Conservation (phyloP, 1,140 invertebrate genomes). For the Hypsibius dujardini region DNA sequence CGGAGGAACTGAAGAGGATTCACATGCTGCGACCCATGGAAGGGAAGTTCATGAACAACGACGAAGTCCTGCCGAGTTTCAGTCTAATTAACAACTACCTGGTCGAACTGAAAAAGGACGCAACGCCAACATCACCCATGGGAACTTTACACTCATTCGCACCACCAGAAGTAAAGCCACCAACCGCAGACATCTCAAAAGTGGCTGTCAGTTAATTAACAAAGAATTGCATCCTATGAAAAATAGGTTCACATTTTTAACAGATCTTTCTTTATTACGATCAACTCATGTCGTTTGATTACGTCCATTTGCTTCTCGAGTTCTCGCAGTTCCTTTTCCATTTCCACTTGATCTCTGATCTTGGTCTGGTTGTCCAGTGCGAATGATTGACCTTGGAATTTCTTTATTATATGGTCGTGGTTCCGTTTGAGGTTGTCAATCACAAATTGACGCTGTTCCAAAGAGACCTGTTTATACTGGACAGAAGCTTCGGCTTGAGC, state of each 20-base stretch:
- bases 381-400: background rate
- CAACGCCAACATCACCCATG: too few species aligned
- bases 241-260: too few species aligned
- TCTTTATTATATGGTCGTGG: background rate
- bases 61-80: too few species aligned
- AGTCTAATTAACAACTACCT: too few species aligned
- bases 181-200: too few species aligned
- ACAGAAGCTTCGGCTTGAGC: background rate
- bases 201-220: too few species aligned
- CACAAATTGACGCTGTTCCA: background rate
- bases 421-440: background rate
- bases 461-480: background rate
- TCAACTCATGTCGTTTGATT: background rate
- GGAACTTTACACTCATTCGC: too few species aligned
- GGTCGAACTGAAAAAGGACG: too few species aligned
- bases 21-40: background rate
- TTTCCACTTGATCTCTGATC: background rate
- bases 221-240: too few species aligned
- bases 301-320: background rate
- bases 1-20: background rate
- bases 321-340: background rate
- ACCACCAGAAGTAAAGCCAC: too few species aligned
- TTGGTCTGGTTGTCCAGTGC: conserved; percentile 5
- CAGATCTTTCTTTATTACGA: background rate
- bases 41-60: too few species aligned